phyloP scores from a whole-genome alignment of 2,888 invertebrate species.

The Andrena bicolor region DNA sequence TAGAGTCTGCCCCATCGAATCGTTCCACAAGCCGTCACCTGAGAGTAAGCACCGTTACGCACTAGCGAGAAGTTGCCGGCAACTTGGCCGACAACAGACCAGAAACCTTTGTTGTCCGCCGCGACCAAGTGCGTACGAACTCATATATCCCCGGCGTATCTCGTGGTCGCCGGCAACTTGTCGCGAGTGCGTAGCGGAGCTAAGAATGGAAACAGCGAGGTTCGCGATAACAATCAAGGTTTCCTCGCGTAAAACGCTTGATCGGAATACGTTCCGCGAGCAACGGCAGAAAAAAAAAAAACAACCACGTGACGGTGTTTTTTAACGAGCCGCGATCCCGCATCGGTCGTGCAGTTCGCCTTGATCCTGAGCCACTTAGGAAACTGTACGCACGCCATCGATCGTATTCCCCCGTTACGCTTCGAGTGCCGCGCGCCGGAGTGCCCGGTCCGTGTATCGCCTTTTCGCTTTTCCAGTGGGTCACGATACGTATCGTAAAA shows the following conservation, averaged over 20 bases:
- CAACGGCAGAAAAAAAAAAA: background rate
- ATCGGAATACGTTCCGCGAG: background rate
- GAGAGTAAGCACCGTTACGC: background rate
- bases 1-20: background rate
- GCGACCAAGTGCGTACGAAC: too few relatives aligned
- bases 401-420: slow-evolving; percentile 11
- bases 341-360: slow-evolving; percentile 27
- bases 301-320: slow-evolving; percentile 7
- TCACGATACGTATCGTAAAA: slow-evolving; percentile 38
- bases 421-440: background rate
- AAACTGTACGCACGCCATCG: background rate
- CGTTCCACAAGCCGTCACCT: background rate
- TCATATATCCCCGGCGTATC: too few relatives aligned
- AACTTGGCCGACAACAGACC: too few relatives aligned
- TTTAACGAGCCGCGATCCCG: slow-evolving; percentile 5
- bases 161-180: too few relatives aligned
- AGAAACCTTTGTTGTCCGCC: too few relatives aligned
- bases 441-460: background rate
- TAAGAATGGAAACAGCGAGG: background rate
- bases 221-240: slow-evolving; percentile 21
- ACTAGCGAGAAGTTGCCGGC: too few relatives aligned
- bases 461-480: slow-evolving; percentile 21
- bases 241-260: slow-evolving; percentile 7
- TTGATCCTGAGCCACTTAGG: slow-evolving; percentile 44
- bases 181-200: too few relatives aligned